Evolutionary conservation across 2,113 vertebrate species (phyloP).

Genomic region (Picathartes gymnocephalus): DNA sequence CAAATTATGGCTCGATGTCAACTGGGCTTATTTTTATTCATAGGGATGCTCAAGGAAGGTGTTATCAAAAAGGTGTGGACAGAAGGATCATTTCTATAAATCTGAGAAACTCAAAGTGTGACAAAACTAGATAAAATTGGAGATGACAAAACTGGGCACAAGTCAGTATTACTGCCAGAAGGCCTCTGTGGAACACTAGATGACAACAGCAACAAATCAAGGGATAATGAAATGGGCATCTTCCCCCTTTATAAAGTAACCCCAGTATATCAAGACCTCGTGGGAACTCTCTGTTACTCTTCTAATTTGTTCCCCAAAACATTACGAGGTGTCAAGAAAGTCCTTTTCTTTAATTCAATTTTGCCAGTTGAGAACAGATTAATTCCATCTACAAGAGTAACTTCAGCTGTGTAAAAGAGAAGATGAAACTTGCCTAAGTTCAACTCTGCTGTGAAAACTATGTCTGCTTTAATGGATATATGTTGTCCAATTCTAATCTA

Average conservation of each 20-base stretch:
- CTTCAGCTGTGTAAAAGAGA: background rate
- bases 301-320: background rate
- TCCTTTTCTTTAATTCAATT: background rate
- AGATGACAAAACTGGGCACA: background rate
- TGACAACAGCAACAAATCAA: background rate
- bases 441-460: background rate
- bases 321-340: background rate
- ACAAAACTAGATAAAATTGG: background rate
- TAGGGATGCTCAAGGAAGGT: background rate
- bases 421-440: background rate
- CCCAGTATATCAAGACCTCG: background rate
- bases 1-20: conserved; percentile 35
- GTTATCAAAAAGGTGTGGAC: conserved; percentile 36
- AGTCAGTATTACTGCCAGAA: background rate
- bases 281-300: background rate
- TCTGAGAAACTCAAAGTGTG: background rate
- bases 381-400: background rate
- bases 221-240: background rate
- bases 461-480: background rate
- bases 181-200: background rate
- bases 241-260: background rate
- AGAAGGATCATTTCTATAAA: conserved; percentile 27
- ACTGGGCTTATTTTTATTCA: conserved; percentile 43
- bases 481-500: background rate
- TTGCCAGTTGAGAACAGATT: background rate